Evolutionary conservation across 2,888 invertebrate genomes (phyloP), one percentile per base, ranked within the genome.

Genomic region (Melanchra persicariae): DNA sequence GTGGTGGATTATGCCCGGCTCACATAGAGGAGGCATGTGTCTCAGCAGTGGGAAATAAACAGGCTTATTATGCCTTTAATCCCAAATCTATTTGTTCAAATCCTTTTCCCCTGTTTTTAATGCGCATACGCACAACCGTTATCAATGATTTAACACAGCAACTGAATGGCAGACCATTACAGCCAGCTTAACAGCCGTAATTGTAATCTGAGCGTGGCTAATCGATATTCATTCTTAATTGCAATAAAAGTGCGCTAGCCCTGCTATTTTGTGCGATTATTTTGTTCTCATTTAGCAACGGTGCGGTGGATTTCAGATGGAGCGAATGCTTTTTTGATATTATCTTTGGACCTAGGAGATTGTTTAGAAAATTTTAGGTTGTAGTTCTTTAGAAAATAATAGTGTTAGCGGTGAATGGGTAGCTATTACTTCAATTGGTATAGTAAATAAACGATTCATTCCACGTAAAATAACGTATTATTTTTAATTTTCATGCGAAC

Each of bases 81-180:
- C 54, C 45, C 10, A 37, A 51, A 55, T n/a, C 10, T 52, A 26
- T 58, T 74, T 52, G 22, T 45, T 34, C 1, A 52, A 51, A 72
- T 68, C 45, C 24, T 68, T 76, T 68, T 15, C 63, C 59, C 45
- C 10, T 74, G 74, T 69, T 74, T 74, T 70, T 62, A 60, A 71
- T 75, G 79, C 82, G 82, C 81, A 75, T 78, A 70, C 79, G 71
- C 84, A 80, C 79, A 68, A 45, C 72, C 78, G 82, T 86, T 91
- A 92, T 90, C 88, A 89, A 87, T 88, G 85, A 91, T 91, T 91
- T 83, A 87, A 66, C 83, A 68, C 85, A 85, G 81, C 83, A 73
- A 83, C 82, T 88, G 85, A 87, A 87, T 85, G 84, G 80, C 85
- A 73, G 84, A 83, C 76, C 81, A 74, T 80, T 87, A 85, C 80